Base-by-base conservation (phyloP, 2,888 invertebrate species). In the Omphaloscelis lunosa region DNA sequence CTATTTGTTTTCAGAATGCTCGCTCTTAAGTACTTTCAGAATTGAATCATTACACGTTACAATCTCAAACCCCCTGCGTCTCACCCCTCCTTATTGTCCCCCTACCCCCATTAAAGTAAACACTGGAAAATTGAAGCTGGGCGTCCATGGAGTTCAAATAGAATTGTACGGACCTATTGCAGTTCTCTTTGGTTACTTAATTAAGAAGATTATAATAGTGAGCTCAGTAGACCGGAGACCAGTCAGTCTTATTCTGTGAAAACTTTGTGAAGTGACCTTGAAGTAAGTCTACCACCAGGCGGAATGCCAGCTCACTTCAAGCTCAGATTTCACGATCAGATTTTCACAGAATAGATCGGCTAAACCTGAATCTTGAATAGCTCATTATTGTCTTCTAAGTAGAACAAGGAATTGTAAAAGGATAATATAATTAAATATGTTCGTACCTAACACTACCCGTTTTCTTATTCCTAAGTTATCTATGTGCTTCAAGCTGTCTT, bases 71-170 rank as follows among this genome's bases (percentile, higher is more conserved):
- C 51, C 73, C 82, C 70, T 34, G 53, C 34, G 61, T 27, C 71
- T 62, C 72, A 71, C 53, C 68, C 15, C 71, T 53, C 7, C 68
- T 63, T 74, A 59, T 76, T 74, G 72, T 53, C 63, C 58, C 17
- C 71, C 69, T 78, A 67, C 68, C 29, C 70, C 68, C 81, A 77
- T 71, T 45, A 79, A 88, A 85, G 85, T 86, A 88, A 88, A 89
- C 86, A 87, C 79, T 81, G 77, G 89, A 85, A 89, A 89, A 88
- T 89, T 89, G 75, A 71, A 53, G 17, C 8, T 17, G 48, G 39
- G 9, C 23, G 77, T 67, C 80, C 86, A 77, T 84, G 75, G 71
- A 83, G 80, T 80, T 77, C 68, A 79, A 86, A 86, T 89, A 84
- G 83, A 86, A 85, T 74, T 84, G 76, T 84, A 72, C 69, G 68